phyloP scores from a whole-genome alignment of 2,797 vertebrate species.

The Sebastes reedi region DNA sequence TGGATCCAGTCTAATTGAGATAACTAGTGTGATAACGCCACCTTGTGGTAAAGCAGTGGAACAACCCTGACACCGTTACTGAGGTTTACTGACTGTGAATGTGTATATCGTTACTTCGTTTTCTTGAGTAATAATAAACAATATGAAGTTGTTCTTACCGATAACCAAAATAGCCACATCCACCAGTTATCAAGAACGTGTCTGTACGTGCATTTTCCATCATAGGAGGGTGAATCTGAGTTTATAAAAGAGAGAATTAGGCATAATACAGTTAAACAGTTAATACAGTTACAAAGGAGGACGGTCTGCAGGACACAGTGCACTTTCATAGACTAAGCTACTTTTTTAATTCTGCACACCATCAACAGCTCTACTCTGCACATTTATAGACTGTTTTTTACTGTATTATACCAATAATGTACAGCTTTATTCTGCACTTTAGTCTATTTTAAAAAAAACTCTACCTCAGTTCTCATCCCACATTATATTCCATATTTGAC shows the following conservation, averaged over 20 bases:
- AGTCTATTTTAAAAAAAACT: too few species aligned
- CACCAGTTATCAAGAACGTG: conserved; percentile 89
- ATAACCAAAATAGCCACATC: conserved; percentile 93
- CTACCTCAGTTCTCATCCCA: too few species aligned
- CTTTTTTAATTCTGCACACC: too few species aligned
- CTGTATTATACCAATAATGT: too few species aligned
- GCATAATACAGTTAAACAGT: background rate
- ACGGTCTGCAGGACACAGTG: too few species aligned
- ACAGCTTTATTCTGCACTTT: too few species aligned
- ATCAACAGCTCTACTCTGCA: too few species aligned
- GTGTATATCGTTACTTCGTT: fast-evolving
- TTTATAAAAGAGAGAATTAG: background rate
- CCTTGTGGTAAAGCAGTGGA: conserved; percentile 8
- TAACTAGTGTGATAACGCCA: conserved; percentile 27
- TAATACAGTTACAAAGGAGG: too few species aligned
- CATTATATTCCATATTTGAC: too few species aligned
- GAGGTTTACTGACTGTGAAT: background rate
- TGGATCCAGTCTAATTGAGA: background rate
- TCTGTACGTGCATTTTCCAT: conserved; percentile 66
- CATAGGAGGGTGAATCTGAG: conserved; percentile 17
- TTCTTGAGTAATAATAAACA: background rate
- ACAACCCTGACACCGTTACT: background rate
- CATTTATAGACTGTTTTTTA: too few species aligned
- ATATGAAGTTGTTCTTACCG: conserved; percentile 79
- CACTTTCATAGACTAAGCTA: too few species aligned